Percentiles rank a stretch among this genome's conserved stretches.
phyloP scores from a whole-genome alignment of 2,797 vertebrate species.

The Fistularia tabacaria region DNA sequence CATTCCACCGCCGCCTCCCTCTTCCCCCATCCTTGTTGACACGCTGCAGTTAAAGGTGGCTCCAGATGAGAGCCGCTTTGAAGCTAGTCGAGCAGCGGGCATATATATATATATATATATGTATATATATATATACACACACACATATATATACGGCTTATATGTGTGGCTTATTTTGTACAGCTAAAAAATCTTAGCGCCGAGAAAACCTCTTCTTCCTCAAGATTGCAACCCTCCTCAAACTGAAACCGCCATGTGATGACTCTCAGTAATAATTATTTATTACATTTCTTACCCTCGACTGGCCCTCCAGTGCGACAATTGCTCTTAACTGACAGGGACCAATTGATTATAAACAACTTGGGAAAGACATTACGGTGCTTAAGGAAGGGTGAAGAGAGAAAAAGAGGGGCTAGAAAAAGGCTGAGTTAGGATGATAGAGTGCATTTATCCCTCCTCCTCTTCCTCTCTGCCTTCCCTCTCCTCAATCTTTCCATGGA shows the following conservation, averaged over 20 bases:
- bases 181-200: too few species aligned
- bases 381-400: slow-evolving; percentile 21
- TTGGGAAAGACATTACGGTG: slow-evolving; percentile 41
- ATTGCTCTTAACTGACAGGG: slow-evolving; percentile 35
- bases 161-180: too few species aligned
- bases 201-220: too few species aligned
- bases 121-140: too few species aligned
- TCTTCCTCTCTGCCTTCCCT: slow-evolving; percentile 30
- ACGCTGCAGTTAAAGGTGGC: slow-evolving; percentile 62
- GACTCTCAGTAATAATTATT: slow-evolving; percentile 54
- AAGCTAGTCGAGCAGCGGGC: slow-evolving; percentile 48
- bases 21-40: slow-evolving; percentile 43
- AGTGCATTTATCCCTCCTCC: slow-evolving; percentile 27
- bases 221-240: too few species aligned
- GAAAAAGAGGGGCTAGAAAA: slow-evolving; percentile 24
- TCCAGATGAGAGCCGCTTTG: slow-evolving; percentile 66
- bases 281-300: slow-evolving; percentile 44
- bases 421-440: slow-evolving; percentile 19
- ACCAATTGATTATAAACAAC: slow-evolving; percentile 60
- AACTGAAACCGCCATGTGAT: slow-evolving; percentile 26
- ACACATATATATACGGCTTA: slow-evolving; percentile 5
- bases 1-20: not conserved
- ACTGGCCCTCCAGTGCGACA: slow-evolving; percentile 31
- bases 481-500: slow-evolving; percentile 55
- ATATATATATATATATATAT: slow-evolving; percentile 50